These are phyloP conservation scores for Heliconius melpomene DNA, from an alignment of 1,140 invertebrate genomes.

Conservation along the genomic window DNA sequence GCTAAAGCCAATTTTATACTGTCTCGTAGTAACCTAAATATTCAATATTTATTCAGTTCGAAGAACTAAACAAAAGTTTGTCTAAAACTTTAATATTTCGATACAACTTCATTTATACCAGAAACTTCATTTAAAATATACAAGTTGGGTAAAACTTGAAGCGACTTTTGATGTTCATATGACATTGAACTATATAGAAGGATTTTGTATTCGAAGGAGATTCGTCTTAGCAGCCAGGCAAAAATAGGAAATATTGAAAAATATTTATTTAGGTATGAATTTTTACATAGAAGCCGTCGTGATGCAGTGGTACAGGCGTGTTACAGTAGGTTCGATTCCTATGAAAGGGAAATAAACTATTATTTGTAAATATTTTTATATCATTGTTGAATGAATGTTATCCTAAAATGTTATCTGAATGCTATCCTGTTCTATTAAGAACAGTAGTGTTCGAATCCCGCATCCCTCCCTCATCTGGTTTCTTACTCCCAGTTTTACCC, in stretches of 20 bases:
- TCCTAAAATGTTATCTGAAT: too few species aligned
- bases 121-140: slow-evolving; percentile 5
- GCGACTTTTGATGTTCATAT: slow-evolving; percentile 21
- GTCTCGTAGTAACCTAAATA: slow-evolving; percentile 1
- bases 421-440: too few species aligned
- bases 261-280: background rate
- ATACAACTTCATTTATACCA: slow-evolving; percentile 3
- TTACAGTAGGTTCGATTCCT: too few species aligned
- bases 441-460: too few species aligned
- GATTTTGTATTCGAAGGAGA: slow-evolving; percentile 12
- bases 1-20: background rate
- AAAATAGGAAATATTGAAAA: background rate
- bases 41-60: background rate
- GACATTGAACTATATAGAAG: slow-evolving; percentile 16
- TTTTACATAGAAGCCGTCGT: too few species aligned
- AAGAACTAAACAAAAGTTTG: slow-evolving; percentile 1
- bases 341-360: too few species aligned
- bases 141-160: slow-evolving; percentile 9
- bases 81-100: background rate
- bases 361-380: too few species aligned
- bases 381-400: too few species aligned
- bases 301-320: too few species aligned
- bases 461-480: too few species aligned
- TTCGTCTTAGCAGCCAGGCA: background rate
- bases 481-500: too few species aligned